phyloP scores from a whole-genome alignment of 53 echinoderm and acorn worm genomes.

The Astropecten irregularis region DNA sequence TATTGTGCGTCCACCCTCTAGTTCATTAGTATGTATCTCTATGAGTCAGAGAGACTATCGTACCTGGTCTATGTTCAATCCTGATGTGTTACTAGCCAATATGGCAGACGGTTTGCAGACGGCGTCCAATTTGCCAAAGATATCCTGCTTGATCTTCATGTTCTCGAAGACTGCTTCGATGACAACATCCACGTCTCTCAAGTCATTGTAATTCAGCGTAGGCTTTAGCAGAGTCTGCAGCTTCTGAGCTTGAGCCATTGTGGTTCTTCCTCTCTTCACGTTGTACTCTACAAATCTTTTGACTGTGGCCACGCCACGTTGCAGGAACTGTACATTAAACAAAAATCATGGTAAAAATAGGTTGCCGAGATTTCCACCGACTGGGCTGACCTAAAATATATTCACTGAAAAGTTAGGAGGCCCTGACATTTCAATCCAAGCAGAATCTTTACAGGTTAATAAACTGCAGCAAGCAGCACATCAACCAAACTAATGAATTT shows the following conservation, averaged over 20 bases:
- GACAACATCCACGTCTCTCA: conserved; percentile 78
- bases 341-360: not conserved
- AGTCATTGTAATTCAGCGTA: conserved; percentile 68
- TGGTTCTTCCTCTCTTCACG: conserved; percentile 68
- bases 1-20: too few species aligned
- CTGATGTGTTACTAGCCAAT: conserved; percentile 93
- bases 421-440: too few species aligned
- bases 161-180: conserved; percentile 93
- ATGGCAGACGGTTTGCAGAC: conserved; percentile 85
- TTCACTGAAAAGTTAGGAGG: too few species aligned
- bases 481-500: too few species aligned
- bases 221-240: conserved; percentile 73
- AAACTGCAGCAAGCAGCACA: too few species aligned
- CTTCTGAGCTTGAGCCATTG: conserved; percentile 45
- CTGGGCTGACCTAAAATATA: too few species aligned
- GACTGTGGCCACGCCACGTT: conserved; percentile 68
- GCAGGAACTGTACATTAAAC: conserved; percentile 68
- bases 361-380: not conserved
- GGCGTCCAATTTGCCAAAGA: conserved; percentile 78
- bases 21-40: too few species aligned
- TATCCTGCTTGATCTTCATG: conserved; percentile 82
- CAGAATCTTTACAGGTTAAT: too few species aligned
- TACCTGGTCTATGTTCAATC: conserved; percentile 93
- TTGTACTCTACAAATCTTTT: conserved; percentile 54
- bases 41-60: too few species aligned